A percentile compares a stretch with the other conserved stretches of the same genome.
phyloP scores from a whole-genome alignment of 1,140 invertebrate species.

The Thaumatotibia leucotreta region DNA sequence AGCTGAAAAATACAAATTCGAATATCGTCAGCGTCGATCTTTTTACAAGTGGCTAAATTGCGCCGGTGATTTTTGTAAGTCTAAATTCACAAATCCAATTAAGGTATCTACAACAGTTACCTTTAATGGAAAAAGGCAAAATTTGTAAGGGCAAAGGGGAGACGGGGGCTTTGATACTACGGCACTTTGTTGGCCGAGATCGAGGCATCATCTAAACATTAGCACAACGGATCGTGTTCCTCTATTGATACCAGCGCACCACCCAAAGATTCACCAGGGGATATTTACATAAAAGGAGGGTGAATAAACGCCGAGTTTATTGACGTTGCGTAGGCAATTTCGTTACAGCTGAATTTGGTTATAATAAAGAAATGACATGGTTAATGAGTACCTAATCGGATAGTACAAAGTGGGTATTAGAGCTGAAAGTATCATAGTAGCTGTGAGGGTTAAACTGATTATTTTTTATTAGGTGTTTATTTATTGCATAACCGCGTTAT shows the following conservation, averaged over 20 bases:
- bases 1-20: background rate
- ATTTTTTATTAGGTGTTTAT: too few species aligned
- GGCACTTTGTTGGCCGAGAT: conserved; percentile 10
- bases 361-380: background rate
- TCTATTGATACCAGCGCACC: background rate
- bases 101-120: background rate
- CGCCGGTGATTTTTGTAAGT: background rate
- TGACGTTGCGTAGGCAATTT: background rate
- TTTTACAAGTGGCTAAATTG: background rate
- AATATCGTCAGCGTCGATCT: background rate
- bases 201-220: conserved; percentile 2
- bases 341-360: background rate
- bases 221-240: conserved; percentile 5
- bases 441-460: too few species aligned
- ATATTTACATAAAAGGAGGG: conserved; percentile 12
- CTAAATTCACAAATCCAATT: background rate
- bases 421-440: too few species aligned
- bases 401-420: too few species aligned
- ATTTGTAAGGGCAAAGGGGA: conserved; percentile 8
- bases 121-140: background rate
- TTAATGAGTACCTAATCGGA: too few species aligned
- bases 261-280: background rate
- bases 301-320: background rate
- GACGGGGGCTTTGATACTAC: background rate
- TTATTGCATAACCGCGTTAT: too few species aligned